Percentiles rank a stretch among this genome's conserved stretches.
Conservation (phyloP, 2,888 invertebrate genomes). For the Acheta domesticus region DNA sequence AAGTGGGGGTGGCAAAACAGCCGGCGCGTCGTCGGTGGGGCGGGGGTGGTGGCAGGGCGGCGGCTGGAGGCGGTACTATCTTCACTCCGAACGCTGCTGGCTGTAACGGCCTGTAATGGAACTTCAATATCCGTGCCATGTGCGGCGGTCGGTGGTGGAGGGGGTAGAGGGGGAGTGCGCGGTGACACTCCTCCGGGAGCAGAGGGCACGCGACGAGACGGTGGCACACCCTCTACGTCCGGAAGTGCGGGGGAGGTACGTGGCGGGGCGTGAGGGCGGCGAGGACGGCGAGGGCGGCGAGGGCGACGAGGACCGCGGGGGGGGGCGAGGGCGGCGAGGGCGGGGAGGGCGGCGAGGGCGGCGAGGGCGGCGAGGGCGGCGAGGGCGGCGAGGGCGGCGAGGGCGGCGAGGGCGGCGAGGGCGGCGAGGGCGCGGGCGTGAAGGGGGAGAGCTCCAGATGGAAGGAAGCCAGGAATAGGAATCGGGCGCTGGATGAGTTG, state of each 20-base stretch:
- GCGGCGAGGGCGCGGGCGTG: background rate
- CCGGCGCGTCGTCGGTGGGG: too few species aligned
- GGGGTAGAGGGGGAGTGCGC: background rate
- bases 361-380: background rate
- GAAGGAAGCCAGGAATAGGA: background rate
- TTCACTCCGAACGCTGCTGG: background rate
- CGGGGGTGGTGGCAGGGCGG: background rate
- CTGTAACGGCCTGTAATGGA: background rate
- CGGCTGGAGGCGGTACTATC: background rate
- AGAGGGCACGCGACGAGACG: background rate
- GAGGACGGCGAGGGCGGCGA: background rate
- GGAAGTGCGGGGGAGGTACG: background rate
- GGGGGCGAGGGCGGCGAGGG: background rate
- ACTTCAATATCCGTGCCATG: background rate
- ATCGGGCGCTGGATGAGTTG: background rate
- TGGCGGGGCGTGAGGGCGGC: background rate
- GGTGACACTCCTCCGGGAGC: background rate
- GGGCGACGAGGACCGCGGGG: background rate
- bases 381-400: background rate
- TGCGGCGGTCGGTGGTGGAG: background rate
- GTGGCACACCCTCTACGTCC: too few species aligned
- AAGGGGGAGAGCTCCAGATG: background rate
- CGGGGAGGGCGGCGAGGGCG: background rate
- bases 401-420: background rate
- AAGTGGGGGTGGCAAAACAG: too few species aligned